Conservation (phyloP, 2,113 vertebrate species). For the Amphilophus citrinellus region DNA sequence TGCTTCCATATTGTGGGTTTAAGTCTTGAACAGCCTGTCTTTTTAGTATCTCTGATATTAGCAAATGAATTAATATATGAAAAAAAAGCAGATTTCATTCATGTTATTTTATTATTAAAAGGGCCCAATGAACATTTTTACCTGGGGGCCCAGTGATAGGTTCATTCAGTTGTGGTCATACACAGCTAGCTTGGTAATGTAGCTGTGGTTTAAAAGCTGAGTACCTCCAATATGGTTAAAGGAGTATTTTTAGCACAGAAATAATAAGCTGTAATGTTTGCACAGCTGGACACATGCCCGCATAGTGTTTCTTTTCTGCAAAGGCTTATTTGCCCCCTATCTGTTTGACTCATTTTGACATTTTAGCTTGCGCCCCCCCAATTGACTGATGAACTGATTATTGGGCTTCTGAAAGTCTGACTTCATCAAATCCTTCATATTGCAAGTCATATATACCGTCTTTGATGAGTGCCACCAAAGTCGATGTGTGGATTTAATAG, state of each 20-base stretch:
- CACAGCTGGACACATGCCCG: not conserved
- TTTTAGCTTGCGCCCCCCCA: not conserved
- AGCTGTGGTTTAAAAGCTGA: too few species aligned
- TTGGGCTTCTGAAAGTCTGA: slow-evolving; percentile 62
- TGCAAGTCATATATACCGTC: slow-evolving; percentile 66
- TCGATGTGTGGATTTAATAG: slow-evolving; percentile 73
- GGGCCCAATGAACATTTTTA: not conserved
- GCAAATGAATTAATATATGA: not conserved
- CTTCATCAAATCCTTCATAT: slow-evolving; percentile 77
- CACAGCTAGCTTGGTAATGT: not conserved
- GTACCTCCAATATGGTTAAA: not conserved
- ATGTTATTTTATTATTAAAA: not conserved
- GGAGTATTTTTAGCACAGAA: not conserved
- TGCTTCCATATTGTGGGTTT: not conserved
- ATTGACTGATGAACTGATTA: slow-evolving; percentile 61
- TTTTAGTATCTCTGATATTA: not conserved
- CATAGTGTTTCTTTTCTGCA: not conserved
- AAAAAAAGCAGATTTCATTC: not conserved
- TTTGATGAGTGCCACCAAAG: slow-evolving; percentile 72
- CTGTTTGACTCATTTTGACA: not conserved
- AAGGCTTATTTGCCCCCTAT: not conserved
- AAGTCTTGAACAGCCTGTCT: not conserved
- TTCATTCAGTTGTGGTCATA: not conserved
- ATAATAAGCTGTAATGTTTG: not conserved
- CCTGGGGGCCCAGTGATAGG: not conserved